Percentiles rank a stretch among this genome's conserved stretches.
phyloP scores from a whole-genome alignment of 2,113 vertebrate species.

The Centropus bengalensis region DNA sequence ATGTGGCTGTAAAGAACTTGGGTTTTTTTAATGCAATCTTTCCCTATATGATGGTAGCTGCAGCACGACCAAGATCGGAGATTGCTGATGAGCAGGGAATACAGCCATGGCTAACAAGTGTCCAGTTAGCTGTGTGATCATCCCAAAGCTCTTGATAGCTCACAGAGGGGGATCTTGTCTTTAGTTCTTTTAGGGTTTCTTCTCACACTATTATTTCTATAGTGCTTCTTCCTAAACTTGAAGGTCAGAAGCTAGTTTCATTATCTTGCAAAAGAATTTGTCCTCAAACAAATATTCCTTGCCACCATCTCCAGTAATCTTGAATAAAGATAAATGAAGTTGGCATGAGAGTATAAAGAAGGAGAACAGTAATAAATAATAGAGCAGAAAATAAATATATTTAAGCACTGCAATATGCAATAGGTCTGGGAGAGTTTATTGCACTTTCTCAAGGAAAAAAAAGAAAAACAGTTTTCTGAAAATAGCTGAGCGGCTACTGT shows the following conservation, averaged over 20 bases:
- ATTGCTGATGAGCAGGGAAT: neutral
- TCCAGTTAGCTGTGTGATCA: neutral
- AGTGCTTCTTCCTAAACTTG: neutral
- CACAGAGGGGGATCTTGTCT: neutral
- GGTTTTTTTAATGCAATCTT: neutral
- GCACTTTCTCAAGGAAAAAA: neutral
- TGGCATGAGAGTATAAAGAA: slow-evolving; percentile 7
- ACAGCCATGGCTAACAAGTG: neutral
- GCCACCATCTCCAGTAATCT: neutral
- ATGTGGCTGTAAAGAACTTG: neutral
- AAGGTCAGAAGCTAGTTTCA: neutral
- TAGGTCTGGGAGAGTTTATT: neutral
- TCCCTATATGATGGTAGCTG: neutral
- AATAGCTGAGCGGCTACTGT: neutral
- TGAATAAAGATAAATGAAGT: slow-evolving; percentile 17
- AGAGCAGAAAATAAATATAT: slow-evolving; percentile 47
- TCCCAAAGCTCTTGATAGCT: neutral
- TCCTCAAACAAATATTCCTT: slow-evolving; percentile 20
- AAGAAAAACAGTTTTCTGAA: neutral
- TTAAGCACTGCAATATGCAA: neutral
- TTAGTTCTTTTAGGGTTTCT: neutral
- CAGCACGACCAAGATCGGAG: neutral
- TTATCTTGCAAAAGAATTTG: slow-evolving; percentile 3
- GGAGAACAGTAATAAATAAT: slow-evolving; percentile 45
- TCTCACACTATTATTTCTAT: neutral